Evolutionary conservation across 1,140 invertebrate genomes (phyloP).

Genomic region (Platorchestia sp.): DNA sequence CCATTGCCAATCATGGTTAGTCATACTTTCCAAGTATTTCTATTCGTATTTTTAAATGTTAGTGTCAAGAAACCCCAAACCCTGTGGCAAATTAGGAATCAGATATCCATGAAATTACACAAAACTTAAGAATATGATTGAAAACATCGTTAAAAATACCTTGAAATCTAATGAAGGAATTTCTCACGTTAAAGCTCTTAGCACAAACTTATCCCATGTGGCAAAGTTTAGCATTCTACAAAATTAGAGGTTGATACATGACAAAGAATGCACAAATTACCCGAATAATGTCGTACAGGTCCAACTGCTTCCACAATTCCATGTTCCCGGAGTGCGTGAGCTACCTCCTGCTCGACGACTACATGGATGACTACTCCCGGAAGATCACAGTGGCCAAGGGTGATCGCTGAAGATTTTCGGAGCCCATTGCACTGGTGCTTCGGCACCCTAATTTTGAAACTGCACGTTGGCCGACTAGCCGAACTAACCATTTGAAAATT

Average conservation of each 20-base stretch:
- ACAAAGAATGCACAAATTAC: neutral
- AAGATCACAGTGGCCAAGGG: neutral
- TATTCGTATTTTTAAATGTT: too few species aligned
- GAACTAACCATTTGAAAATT: neutral
- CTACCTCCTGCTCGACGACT: conserved; percentile 29
- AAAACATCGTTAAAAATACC: too few species aligned
- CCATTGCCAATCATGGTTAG: too few species aligned
- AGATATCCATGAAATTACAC: too few species aligned
- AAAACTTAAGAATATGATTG: too few species aligned
- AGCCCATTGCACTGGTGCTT: neutral
- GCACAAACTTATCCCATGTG: too few species aligned
- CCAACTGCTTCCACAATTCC: conserved; percentile 27
- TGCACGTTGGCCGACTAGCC: neutral
- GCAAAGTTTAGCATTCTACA: neutral
- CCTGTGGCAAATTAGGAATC: too few species aligned
- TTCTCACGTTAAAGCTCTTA: too few species aligned
- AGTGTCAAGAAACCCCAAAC: too few species aligned
- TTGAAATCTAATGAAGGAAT: too few species aligned
- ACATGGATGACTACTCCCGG: neutral
- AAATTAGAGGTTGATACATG: neutral
- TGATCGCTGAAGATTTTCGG: neutral
- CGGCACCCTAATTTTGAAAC: neutral
- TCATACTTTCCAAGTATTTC: too few species aligned
- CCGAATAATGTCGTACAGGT: neutral
- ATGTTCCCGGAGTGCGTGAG: conserved; percentile 28